Percentiles rank a stretch among this genome's conserved stretches.
phyloP scores from a whole-genome alignment of 2,888 invertebrate genomes.

The Cephus spinipes region DNA sequence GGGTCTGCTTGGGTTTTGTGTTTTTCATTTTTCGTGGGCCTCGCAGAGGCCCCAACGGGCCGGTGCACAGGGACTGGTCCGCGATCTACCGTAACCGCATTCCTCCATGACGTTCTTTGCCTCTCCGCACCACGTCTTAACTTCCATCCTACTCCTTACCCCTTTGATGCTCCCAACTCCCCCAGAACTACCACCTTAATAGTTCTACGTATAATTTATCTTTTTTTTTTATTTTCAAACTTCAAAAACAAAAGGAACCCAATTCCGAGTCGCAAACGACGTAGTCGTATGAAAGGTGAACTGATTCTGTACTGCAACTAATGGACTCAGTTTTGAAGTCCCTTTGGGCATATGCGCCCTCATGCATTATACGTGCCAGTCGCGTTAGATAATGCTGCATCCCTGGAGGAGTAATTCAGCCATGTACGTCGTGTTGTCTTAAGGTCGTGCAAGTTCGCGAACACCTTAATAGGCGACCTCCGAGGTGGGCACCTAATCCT shows the following conservation, averaged over 20 bases:
- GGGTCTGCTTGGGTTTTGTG: conserved; percentile 18
- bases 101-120: conserved; percentile 44
- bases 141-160: conserved; percentile 17
- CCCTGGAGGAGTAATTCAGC: neutral
- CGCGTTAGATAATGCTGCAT: neutral
- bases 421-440: neutral
- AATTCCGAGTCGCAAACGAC: neutral
- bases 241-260: neutral
- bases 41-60: conserved; percentile 30
- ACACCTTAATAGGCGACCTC: neutral
- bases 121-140: conserved; percentile 25
- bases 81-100: conserved; percentile 62
- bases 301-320: neutral
- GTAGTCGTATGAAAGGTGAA: neutral
- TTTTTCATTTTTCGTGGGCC: conserved; percentile 41
- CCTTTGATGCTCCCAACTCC: conserved; percentile 20
- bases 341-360: neutral
- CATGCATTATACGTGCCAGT: neutral
- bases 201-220: neutral
- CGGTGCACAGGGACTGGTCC: conserved; percentile 43
- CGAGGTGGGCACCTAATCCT: neutral
- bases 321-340: neutral
- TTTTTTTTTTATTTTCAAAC: neutral
- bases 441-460: neutral
- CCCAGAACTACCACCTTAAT: conserved; percentile 6